Base-by-base conservation (phyloP, 2,797 vertebrate species). In the Linurgus olivaceus region DNA sequence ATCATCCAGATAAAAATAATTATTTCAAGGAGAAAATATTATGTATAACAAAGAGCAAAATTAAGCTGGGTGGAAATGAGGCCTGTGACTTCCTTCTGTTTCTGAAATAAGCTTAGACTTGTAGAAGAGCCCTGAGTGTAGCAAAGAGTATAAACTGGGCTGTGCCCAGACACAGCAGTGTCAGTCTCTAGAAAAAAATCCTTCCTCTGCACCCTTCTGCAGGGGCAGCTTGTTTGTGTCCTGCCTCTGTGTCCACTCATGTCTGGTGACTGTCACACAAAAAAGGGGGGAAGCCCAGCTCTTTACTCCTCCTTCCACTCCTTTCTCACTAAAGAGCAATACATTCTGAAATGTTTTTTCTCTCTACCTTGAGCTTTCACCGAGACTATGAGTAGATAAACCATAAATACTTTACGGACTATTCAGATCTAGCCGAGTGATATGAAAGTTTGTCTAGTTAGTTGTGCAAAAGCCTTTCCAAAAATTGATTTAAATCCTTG, bases 171-270 rank as follows among this genome's bases (percentile, higher is more conserved):
- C 25, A n/a, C 0, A 2, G 51, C 12, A 70, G 11, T 3, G 15
- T 62, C 26, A 4, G 3, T 28, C 2, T 2, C 14, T 40, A 28
- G 29, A 87, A 16, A 0, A 1, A 8, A 54, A 35, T 31, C 48
- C 17, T 63, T 77, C 38, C 42, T 17, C 9, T 20, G 6, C 25
- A 74, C 6, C 8, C 28, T 51, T 40, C 80, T 83, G 58, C 65
- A 70, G 8, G 14, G 11, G 10, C 26, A 66, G 6, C 42, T 57
- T 58, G 12, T 67, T 23, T 47, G 23, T 47, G 26, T 61, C n/a
- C 18, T 42, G 3, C 11, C 15, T 52, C 72, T 74, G 7, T 62
- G 65, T 26, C 13, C 31, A 11, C 28, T 58, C 28, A 26, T 26
- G 14, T 42, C 31, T 67, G 18, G 9, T 19, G 21, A 73, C 37